Conservation (phyloP, 2,113 vertebrate species). For the Serilophus lunatus region DNA sequence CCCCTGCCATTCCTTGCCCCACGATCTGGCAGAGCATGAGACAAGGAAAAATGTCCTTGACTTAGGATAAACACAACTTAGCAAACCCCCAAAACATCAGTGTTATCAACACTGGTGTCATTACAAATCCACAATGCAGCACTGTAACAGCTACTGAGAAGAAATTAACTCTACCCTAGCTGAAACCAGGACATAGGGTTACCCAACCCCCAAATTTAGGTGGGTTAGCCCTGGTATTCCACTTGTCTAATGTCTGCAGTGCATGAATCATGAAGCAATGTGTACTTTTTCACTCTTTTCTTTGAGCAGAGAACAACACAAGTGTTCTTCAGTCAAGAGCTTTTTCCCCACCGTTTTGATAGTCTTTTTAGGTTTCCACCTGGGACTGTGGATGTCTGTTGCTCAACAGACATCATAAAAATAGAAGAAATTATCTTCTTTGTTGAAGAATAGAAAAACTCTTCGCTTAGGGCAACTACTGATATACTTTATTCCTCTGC, state of each 20-base stretch:
- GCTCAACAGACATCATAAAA: not conserved
- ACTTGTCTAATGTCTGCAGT: not conserved
- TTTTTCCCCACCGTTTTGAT: not conserved
- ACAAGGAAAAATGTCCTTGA: too few species aligned
- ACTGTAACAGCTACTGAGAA: too few species aligned
- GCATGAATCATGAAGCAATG: not conserved
- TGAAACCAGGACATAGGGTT: not conserved
- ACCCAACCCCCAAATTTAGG: not conserved
- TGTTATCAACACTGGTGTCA: too few species aligned
- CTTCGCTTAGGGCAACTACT: not conserved
- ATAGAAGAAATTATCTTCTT: not conserved
- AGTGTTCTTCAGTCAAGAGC: not conserved
- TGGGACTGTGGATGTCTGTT: not conserved
- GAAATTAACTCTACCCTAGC: too few species aligned
- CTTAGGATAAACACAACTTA: too few species aligned
- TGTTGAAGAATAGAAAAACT: not conserved
- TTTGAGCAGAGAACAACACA: not conserved
- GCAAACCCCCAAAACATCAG: too few species aligned
- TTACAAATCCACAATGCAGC: too few species aligned
- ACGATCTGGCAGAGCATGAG: not conserved
- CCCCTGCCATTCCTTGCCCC: not conserved
- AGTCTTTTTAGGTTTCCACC: not conserved
- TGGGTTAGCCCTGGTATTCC: not conserved
- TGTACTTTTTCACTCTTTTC: not conserved
- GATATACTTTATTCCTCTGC: not conserved